A percentile compares a stretch with the other conserved stretches of the same genome.
These are phyloP conservation scores for Pogonus chalceus DNA, from an alignment of 1,140 invertebrate species.

Conservation along the genomic window DNA sequence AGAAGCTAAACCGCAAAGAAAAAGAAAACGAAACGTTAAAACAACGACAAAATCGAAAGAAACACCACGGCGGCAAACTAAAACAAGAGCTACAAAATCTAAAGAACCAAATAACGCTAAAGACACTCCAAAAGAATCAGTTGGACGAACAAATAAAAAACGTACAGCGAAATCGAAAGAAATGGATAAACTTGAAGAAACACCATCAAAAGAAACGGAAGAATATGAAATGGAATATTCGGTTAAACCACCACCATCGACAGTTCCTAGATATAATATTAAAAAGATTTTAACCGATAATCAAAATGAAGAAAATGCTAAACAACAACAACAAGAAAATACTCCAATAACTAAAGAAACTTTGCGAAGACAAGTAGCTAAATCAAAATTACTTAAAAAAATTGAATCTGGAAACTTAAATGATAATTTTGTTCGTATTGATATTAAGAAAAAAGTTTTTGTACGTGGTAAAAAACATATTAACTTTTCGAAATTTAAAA, in stretches of 20 bases:
- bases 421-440: slow-evolving; percentile 84
- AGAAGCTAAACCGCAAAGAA: slow-evolving; percentile 14
- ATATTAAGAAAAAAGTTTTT: slow-evolving; percentile 85
- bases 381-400: slow-evolving; percentile 52
- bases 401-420: slow-evolving; percentile 59
- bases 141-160: slow-evolving; percentile 15
- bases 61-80: slow-evolving; percentile 3
- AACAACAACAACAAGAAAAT: slow-evolving; percentile 19
- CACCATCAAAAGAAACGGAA: slow-evolving; percentile 10
- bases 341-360: slow-evolving; percentile 16
- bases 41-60: too few relatives aligned
- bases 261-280: slow-evolving; percentile 22
- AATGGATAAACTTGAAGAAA: slow-evolving; percentile 15
- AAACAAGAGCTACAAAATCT: slow-evolving; percentile 15
- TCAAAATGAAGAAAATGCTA: slow-evolving; percentile 11
- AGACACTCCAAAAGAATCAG: slow-evolving; percentile 15
- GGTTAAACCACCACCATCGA: slow-evolving; percentile 25
- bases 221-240: slow-evolving; percentile 31
- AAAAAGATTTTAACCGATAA: slow-evolving; percentile 14
- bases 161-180: slow-evolving; percentile 17
- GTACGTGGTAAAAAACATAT: slow-evolving; percentile 68
- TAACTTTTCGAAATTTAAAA: slow-evolving; percentile 75
- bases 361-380: slow-evolving; percentile 30
- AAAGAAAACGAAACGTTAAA: slow-evolving; percentile 11
- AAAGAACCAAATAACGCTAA: slow-evolving; percentile 15